Conservation (phyloP, 2,113 vertebrate genomes). For the Malurus elegans region DNA sequence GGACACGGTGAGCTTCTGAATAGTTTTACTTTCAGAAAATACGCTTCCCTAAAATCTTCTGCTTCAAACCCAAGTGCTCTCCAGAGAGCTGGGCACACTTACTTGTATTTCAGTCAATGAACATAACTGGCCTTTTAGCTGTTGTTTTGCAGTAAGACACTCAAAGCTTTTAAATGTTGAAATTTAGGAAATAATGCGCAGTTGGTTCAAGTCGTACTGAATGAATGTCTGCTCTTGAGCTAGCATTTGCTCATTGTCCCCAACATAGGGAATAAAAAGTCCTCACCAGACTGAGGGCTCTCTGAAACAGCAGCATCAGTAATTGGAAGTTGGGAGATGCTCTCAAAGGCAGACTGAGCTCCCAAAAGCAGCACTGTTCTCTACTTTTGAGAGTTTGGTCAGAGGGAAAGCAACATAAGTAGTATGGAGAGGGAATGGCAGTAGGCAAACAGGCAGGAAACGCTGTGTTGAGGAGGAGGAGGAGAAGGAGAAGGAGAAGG, state of each 20-base stretch:
- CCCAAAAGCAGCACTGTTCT: neutral
- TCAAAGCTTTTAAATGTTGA: neutral
- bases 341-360: neutral
- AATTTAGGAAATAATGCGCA: slow-evolving; percentile 1
- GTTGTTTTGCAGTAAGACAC: slow-evolving; percentile 13
- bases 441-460: neutral
- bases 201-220: neutral
- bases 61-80: neutral
- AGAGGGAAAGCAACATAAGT: neutral
- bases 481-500: neutral
- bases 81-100: neutral
- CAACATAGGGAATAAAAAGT: neutral
- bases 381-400: neutral
- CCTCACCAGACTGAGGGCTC: neutral
- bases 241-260: neutral
- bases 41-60: neutral
- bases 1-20: neutral
- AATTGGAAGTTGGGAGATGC: neutral
- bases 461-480: neutral
- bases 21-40: neutral
- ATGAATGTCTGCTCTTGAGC: neutral
- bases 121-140: neutral
- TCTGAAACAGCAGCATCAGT: neutral
- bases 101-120: slow-evolving; percentile 39
- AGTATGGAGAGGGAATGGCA: fast-evolving